Percentiles rank a stretch among this genome's conserved stretches.
Evolutionary conservation across 30 jellyfish, hydroid and myxozoan species (phyloP).

Genomic region (Pseudorhiza aurosa): DNA sequence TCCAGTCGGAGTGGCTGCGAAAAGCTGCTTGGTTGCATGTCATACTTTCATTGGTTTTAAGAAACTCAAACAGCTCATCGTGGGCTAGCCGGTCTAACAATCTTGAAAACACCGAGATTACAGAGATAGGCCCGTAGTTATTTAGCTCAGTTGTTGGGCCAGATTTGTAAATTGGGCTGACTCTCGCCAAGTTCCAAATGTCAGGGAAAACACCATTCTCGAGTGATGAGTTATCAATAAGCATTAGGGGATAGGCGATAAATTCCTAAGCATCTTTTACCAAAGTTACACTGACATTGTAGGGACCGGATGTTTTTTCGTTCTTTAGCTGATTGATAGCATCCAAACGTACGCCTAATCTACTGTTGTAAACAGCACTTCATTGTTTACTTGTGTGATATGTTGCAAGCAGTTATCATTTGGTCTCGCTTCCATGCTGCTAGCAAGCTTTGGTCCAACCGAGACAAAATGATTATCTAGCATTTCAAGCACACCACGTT

Average conservation of each 20-base stretch:
- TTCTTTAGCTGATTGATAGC: too few species aligned
- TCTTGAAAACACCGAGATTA: slow-evolving; percentile 44
- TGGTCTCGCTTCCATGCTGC: slow-evolving; percentile 63
- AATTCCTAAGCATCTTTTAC: too few species aligned
- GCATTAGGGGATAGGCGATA: too few species aligned
- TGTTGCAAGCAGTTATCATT: slow-evolving; percentile 59
- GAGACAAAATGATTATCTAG: slow-evolving; percentile 41
- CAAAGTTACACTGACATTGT: too few species aligned
- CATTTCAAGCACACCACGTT: slow-evolving; percentile 54
- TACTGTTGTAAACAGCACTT: too few species aligned
- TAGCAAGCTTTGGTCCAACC: slow-evolving; percentile 62
- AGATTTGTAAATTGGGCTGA: slow-evolving; percentile 37
- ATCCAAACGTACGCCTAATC: too few species aligned
- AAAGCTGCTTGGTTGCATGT: slow-evolving; percentile 15
- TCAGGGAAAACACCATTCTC: slow-evolving; percentile 40
- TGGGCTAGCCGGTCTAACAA: slow-evolving; percentile 42
- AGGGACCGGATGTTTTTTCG: too few species aligned
- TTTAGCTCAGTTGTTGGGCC: slow-evolving; percentile 23
- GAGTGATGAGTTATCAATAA: slow-evolving; percentile 51
- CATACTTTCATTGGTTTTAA: slow-evolving; percentile 13
- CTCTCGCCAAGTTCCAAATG: slow-evolving; percentile 43
- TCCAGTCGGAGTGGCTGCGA: slow-evolving; percentile 35
- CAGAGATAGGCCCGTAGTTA: slow-evolving; percentile 50
- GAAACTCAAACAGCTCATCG: slow-evolving; percentile 53
- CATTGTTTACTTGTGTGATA: slow-evolving; percentile 57